A percentile compares a stretch with the other conserved stretches of the same genome.
These are phyloP conservation scores for Coregonus ussuriensis DNA, from an alignment of 2,797 vertebrate genomes.

Conservation along the genomic window DNA sequence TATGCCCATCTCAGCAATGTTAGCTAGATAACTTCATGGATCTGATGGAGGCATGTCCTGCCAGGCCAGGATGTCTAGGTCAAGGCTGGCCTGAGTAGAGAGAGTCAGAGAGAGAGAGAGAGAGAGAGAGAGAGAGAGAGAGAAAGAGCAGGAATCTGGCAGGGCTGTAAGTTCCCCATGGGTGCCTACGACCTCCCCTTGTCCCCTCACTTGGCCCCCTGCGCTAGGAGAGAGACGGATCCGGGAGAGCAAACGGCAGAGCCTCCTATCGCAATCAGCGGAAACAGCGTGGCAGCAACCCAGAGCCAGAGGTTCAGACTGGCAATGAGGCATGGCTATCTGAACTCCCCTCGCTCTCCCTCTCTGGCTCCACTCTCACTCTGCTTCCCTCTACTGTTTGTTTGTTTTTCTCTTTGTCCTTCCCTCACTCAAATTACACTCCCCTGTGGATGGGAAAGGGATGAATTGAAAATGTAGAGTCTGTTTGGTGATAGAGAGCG, in stretches of 20 bases:
- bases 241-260: background rate
- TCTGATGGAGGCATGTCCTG: background rate
- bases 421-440: slow-evolving; percentile 24
- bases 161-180: slow-evolving; percentile 33
- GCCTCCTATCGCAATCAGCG: background rate
- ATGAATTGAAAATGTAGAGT: background rate
- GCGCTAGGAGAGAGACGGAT: background rate
- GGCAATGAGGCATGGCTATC: slow-evolving; percentile 30
- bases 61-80: background rate
- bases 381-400: slow-evolving; percentile 8
- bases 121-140: slow-evolving; percentile 52
- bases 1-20: background rate
- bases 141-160: slow-evolving; percentile 41
- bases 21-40: background rate
- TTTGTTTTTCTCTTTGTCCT: slow-evolving; percentile 5
- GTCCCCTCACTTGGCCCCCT: background rate
- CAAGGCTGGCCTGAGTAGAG: background rate
- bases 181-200: background rate
- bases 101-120: slow-evolving; percentile 51
- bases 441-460: slow-evolving; percentile 20
- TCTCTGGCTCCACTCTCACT: background rate
- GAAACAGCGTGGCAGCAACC: slow-evolving; percentile 27
- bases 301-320: slow-evolving; percentile 13
- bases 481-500: background rate
- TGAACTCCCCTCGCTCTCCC: background rate